Evolutionary conservation across 1,140 invertebrate species (phyloP), one percentile per base, ranked within the genome.

Genomic region (Leptoteleia sp.): DNA sequence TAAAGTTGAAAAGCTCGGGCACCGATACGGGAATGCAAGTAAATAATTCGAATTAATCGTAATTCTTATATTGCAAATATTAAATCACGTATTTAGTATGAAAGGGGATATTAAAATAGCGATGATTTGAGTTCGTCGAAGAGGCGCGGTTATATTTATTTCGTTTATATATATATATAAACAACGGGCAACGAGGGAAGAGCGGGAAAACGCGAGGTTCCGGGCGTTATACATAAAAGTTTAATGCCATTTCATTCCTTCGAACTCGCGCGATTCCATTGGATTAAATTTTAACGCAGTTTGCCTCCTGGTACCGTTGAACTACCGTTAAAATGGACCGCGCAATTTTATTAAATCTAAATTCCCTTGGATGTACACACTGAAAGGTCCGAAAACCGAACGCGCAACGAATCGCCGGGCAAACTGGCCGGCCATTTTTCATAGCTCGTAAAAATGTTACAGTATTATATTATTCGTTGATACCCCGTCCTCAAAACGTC

Each of bases 381-480:
- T 13, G 35, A 52, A 59, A 54, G 16, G 52, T 62, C 38, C 48
- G 48, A 62, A 72, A 72, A 62, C n/a, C 8, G 12, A 1, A n/a
- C n/a, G 37, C 8, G 38, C 45, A 35, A 50, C 27, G 25, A 35
- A 54, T 52, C 19, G 12, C 25, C 25, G 15, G 25, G 13, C 6
- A 33, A 47, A 57, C 22, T n/a, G 31, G 11, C 4, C 15, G 35
- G 22, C 13, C 6, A 42, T 57, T 65, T 75, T 57, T 59, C 12
- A 59, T 50, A 4, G 37, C 42, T 75, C 61, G 19, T 75, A 65
- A 75, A 75, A 59, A 42, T 59, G 54, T 33, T 52, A 42, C 22
- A 35, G 37, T 65, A 50, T 55, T 75, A 47, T 40, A 55, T 64
- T 64, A 64, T 75, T 52, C 42, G 40, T 40, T 47, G 57, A 62